phyloP scores from a whole-genome alignment of 2,797 vertebrate species.

The Anguilla anguilla region DNA sequence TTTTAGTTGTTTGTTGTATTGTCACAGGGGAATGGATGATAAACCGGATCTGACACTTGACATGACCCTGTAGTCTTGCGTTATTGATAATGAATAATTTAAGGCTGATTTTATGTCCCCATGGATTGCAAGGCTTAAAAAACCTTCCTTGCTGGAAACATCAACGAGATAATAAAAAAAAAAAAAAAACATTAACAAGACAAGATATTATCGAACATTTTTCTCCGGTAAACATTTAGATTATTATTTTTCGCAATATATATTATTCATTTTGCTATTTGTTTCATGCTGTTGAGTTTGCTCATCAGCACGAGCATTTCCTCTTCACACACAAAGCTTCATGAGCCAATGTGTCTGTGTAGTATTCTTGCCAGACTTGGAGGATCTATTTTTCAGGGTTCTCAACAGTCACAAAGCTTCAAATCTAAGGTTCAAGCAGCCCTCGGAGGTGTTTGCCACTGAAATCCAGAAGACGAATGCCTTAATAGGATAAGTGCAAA shows the following conservation, averaged over 20 bases:
- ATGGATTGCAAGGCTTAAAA: neutral
- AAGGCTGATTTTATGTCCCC: neutral
- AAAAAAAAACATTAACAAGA: neutral
- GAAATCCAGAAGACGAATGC: neutral
- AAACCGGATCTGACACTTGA: slow-evolving; percentile 22
- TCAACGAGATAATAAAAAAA: neutral
- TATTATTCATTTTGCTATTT: slow-evolving; percentile 50
- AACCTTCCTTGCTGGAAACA: neutral
- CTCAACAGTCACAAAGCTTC: neutral
- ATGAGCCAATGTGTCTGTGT: neutral
- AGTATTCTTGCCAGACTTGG: neutral
- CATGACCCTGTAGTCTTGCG: slow-evolving; percentile 31
- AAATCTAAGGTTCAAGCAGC: neutral
- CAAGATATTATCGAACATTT: slow-evolving; percentile 17
- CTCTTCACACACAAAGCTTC: neutral
- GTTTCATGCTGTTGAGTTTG: slow-evolving; percentile 38
- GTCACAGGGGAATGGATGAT: slow-evolving; percentile 31
- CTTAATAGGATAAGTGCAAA: neutral
- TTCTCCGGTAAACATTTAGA: neutral
- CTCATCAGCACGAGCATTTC: neutral
- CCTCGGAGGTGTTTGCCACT: neutral
- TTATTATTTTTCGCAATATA: neutral
- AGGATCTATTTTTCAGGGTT: neutral
- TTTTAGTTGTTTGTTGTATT: slow-evolving; percentile 28
- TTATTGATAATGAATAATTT: slow-evolving; percentile 48